phyloP scores from a whole-genome alignment of 2,888 invertebrate species.

The Epistrophe grossulariae region DNA sequence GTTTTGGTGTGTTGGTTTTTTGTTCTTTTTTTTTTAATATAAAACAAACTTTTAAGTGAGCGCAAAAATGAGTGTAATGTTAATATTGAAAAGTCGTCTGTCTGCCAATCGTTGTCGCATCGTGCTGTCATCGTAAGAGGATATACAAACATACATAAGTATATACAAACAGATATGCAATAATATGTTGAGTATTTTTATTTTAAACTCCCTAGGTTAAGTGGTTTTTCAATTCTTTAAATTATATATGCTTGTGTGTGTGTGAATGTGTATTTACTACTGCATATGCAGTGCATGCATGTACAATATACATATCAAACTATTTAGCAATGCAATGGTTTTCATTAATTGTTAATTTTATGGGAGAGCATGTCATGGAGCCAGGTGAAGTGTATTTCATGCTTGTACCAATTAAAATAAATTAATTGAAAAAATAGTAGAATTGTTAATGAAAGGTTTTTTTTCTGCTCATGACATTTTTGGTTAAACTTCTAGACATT shows the following conservation, averaged over 20 bases:
- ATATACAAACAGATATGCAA: not conserved
- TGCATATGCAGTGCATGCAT: not conserved
- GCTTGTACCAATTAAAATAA: conserved; percentile 30
- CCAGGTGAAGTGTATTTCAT: conserved; percentile 15
- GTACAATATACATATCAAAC: conserved; percentile 20
- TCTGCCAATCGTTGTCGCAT: conserved; percentile 17
- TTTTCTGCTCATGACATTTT: conserved; percentile 26
- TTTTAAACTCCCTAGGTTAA: conserved; percentile 1
- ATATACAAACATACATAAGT: not conserved
- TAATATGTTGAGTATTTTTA: not conserved
- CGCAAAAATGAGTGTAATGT: conserved; percentile 40
- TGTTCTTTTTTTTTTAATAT: conserved; percentile 28
- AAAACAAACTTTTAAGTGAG: conserved; percentile 51
- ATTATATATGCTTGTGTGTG: not conserved
- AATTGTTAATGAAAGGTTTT: conserved; percentile 8
- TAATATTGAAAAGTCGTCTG: conserved; percentile 41
- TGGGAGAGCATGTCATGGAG: conserved; percentile 25
- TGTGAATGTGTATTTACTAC: not conserved
- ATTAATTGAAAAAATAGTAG: conserved; percentile 30
- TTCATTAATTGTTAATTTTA: conserved; percentile 64
- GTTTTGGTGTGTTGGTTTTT: conserved; percentile 13
- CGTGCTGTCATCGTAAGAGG: not conserved
- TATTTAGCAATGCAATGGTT: conserved; percentile 40
- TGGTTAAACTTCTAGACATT: not conserved
- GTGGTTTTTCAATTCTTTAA: conserved; percentile 21